phyloP scores from a whole-genome alignment of 2,113 vertebrate species.

The Okapia johnstoni region DNA sequence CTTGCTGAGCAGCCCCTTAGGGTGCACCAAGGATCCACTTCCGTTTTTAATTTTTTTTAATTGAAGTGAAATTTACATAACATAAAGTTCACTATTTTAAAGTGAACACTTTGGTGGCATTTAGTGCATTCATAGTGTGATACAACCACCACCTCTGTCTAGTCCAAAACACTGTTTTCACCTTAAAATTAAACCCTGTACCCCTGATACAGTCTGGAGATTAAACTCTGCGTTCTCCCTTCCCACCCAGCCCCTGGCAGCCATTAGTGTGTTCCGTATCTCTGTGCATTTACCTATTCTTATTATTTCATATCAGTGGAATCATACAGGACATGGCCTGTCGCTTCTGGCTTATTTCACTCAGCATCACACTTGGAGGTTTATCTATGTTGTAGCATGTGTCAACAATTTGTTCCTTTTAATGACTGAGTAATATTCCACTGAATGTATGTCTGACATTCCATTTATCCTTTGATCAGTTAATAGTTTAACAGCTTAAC shows the following conservation, averaged over 20 bases:
- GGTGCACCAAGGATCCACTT: background rate
- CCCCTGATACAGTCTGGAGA: background rate
- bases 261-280: background rate
- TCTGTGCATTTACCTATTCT: background rate
- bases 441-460: background rate
- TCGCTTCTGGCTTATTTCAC: background rate
- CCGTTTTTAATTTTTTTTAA: background rate
- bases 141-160: background rate
- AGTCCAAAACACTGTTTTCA: background rate
- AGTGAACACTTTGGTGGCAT: background rate
- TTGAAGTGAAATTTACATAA: background rate
- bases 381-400: fast-evolving
- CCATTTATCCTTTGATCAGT: background rate
- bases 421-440: background rate
- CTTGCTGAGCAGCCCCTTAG: background rate
- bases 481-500: background rate
- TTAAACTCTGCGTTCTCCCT: background rate
- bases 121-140: background rate
- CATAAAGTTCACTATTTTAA: background rate
- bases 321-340: fast-evolving
- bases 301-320: background rate
- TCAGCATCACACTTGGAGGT: background rate
- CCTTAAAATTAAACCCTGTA: background rate
- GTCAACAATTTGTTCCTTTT: background rate
- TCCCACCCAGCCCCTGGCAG: no score